phyloP scores from a whole-genome alignment of 2,797 vertebrate genomes.

The Gadopsis marmoratus region DNA sequence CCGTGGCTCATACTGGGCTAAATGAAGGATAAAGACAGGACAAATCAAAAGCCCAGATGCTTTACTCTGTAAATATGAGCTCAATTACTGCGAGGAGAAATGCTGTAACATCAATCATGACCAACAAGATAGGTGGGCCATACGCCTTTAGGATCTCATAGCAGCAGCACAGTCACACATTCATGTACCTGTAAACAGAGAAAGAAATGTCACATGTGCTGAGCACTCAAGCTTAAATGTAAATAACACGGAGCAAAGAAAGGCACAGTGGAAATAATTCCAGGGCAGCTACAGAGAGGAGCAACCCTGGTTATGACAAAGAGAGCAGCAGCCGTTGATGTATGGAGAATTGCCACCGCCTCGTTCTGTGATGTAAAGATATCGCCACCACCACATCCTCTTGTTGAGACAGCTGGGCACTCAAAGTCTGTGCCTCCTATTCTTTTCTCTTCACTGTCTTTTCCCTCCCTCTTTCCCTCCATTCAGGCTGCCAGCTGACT shows the following conservation, averaged over 20 bases:
- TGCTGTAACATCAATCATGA: slow-evolving; percentile 67
- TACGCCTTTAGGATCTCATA: slow-evolving; percentile 8
- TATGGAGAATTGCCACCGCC: slow-evolving; percentile 22
- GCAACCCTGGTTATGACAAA: slow-evolving; percentile 31
- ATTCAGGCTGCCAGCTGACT: slow-evolving; percentile 84
- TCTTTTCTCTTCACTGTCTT: slow-evolving; percentile 56
- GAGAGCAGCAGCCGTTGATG: slow-evolving; percentile 27
- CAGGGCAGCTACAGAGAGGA: slow-evolving; percentile 8
- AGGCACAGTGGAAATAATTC: slow-evolving; percentile 4
- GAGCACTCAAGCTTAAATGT: slow-evolving; percentile 14
- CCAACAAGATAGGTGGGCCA: slow-evolving; percentile 54
- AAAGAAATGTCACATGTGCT: background rate
- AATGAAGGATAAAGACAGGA: slow-evolving; percentile 46
- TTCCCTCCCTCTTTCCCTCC: slow-evolving; percentile 46
- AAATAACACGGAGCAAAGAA: background rate
- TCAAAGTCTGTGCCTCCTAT: slow-evolving; percentile 50
- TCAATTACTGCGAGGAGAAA: slow-evolving; percentile 62
- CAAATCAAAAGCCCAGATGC: slow-evolving; percentile 58
- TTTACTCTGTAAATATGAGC: slow-evolving; percentile 68
- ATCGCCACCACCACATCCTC: slow-evolving; percentile 69
- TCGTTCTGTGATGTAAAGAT: slow-evolving; percentile 56
- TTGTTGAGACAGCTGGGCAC: slow-evolving; percentile 78
- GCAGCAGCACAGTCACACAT: background rate
- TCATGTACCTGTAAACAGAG: background rate
- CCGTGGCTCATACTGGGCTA: slow-evolving; percentile 37